Conservation (phyloP, 2,113 vertebrate species). For the Ranitomeya imitator region DNA sequence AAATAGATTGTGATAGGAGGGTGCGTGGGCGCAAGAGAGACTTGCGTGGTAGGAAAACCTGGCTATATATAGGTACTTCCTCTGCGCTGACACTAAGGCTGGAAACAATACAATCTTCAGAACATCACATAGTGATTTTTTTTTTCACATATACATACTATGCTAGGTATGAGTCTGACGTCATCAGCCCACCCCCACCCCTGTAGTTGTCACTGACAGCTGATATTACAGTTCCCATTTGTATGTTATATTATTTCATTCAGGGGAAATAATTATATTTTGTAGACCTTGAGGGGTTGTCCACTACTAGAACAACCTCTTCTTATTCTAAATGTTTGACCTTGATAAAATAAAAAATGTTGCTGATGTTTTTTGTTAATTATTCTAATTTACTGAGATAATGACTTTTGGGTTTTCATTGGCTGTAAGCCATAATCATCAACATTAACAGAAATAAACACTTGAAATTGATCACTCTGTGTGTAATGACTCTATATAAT, state of each 20-base stretch:
- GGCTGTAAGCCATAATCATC: no score
- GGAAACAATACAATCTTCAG: conserved; percentile 37
- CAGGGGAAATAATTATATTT: neutral
- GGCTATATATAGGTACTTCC: conserved; percentile 55
- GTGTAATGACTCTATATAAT: no score
- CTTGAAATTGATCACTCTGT: no score
- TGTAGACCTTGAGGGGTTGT: neutral
- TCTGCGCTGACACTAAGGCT: conserved; percentile 24
- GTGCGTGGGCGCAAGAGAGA: conserved; percentile 49
- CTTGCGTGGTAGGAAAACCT: conserved; percentile 45
- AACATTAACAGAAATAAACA: no score
- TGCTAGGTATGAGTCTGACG: neutral
- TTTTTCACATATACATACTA: neutral
- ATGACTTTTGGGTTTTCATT: no score
- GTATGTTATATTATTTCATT: neutral
- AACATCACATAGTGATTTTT: conserved; percentile 4
- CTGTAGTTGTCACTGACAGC: neutral
- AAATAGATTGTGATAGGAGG: conserved; percentile 47
- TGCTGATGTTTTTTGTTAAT: no score
- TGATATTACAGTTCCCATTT: neutral
- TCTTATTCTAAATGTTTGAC: no score
- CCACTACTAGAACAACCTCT: no score
- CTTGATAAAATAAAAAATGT: no score
- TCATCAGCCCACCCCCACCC: neutral
- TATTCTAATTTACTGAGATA: no score